Percentiles rank a stretch among this genome's conserved stretches.
phyloP scores from a whole-genome alignment of 2,888 invertebrate species.

The Philonicus albiceps region DNA sequence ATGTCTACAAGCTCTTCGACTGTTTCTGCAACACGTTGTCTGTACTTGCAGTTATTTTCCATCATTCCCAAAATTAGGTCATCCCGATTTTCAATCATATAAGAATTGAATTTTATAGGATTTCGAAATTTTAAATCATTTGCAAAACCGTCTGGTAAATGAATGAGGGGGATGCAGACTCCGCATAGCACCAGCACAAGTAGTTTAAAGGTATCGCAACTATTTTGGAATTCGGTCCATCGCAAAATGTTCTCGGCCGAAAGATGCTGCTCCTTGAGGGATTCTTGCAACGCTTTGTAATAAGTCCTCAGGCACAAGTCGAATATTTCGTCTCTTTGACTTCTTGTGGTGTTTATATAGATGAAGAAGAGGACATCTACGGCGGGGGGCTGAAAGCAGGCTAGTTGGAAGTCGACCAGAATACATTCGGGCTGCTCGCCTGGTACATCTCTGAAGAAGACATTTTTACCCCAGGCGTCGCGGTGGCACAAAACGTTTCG shows the following conservation, averaged over 20 bases:
- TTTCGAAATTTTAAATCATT: constrained; percentile 56
- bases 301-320: constrained; percentile 51
- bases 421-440: constrained; percentile 54
- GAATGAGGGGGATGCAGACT: constrained; percentile 55
- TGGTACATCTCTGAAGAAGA: constrained; percentile 53
- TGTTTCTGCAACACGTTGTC: constrained; percentile 53
- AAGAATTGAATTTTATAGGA: constrained; percentile 58
- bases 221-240: constrained; percentile 56
- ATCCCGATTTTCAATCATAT: constrained; percentile 57
- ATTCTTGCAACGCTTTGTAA: constrained; percentile 53
- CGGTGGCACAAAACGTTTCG: constrained; percentile 64
- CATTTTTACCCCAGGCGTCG: constrained; percentile 62
- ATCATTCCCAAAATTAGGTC: constrained; percentile 52
- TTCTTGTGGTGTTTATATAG: constrained; percentile 55
- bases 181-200: constrained; percentile 61
- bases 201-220: constrained; percentile 57
- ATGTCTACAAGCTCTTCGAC: constrained; percentile 53
- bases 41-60: constrained; percentile 51
- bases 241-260: constrained; percentile 37
- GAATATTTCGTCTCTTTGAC: constrained; percentile 50
- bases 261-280: constrained; percentile 52
- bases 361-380: constrained; percentile 57
- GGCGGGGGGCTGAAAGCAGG: constrained; percentile 58
- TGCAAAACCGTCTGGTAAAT: constrained; percentile 58
- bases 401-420: constrained; percentile 60